Conservation (phyloP, 2,113 vertebrate species). For the Alectura lathami region DNA sequence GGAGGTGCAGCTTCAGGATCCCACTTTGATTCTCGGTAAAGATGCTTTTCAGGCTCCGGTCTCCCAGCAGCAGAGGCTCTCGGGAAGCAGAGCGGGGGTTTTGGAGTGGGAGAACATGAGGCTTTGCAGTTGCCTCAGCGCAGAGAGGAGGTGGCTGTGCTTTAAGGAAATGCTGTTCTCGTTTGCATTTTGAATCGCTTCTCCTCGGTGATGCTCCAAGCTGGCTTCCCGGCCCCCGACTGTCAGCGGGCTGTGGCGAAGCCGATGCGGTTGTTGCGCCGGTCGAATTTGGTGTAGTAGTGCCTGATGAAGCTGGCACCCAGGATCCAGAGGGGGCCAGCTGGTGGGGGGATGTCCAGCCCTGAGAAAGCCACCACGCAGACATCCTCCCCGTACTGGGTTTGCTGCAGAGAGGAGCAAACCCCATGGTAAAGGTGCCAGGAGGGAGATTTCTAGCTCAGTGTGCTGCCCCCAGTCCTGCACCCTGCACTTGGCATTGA, state of each 20-base stretch:
- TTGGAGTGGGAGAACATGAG: not conserved
- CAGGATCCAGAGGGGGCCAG: constrained; percentile 92
- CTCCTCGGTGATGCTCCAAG: not conserved
- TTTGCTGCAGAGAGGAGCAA: constrained; percentile 76
- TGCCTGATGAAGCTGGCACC: constrained; percentile 94
- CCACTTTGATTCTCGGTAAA: not conserved
- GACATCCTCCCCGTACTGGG: constrained; percentile 81
- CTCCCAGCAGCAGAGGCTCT: not conserved
- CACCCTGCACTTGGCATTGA: accelerated
- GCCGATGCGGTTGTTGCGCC: constrained; percentile 90
- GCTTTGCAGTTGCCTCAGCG: not conserved
- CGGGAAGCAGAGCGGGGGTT: constrained; percentile 18
- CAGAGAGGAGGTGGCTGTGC: constrained; percentile 25
- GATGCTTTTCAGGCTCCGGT: not conserved
- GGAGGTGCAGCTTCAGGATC: not conserved
- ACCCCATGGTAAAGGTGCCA: not conserved
- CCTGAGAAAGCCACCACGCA: constrained; percentile 88
- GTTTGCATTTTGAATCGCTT: not conserved
- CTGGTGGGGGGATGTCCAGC: constrained; percentile 89
- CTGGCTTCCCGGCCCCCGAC: accelerated
- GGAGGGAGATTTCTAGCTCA: accelerated
- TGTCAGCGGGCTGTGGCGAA: constrained; percentile 88
- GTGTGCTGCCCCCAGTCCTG: accelerated
- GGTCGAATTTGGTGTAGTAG: constrained; percentile 96
- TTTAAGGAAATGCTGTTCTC: not conserved